Evolutionary conservation across 2,113 vertebrate genomes (phyloP).

Genomic region (Onychorhynchus coronatus): DNA sequence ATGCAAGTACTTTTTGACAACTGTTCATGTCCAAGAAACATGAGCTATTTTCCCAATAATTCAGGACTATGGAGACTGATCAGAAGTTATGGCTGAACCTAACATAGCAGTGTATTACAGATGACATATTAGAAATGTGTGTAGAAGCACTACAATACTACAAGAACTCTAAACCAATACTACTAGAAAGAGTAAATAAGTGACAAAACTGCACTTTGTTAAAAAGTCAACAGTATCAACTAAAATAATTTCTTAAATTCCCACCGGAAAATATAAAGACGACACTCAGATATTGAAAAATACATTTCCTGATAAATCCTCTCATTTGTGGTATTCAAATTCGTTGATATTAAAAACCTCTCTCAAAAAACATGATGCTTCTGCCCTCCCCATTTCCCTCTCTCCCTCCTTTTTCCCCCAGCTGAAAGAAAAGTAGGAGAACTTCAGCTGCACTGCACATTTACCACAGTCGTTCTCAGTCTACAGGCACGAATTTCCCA

Average conservation of each 20-base stretch:
- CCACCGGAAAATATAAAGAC: background rate
- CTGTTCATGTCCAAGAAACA: background rate
- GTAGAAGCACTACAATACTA: background rate
- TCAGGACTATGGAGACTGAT: background rate
- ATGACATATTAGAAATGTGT: background rate
- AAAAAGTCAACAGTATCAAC: background rate
- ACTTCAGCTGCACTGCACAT: background rate
- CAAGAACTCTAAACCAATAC: background rate
- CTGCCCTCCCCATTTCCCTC: background rate
- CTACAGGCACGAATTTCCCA: constrained; percentile 6
- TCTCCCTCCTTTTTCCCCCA: background rate
- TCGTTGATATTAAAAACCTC: background rate
- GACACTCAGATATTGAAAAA: background rate
- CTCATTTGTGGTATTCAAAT: background rate
- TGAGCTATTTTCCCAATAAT: background rate
- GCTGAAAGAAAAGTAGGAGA: background rate
- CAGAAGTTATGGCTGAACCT: background rate
- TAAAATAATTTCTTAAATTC: background rate
- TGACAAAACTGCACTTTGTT: background rate
- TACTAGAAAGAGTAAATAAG: background rate
- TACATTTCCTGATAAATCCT: background rate
- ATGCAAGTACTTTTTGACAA: background rate
- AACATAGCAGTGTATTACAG: background rate
- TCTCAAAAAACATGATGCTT: background rate
- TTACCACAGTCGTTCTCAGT: constrained; percentile 11